These are phyloP conservation scores for Sceloporus tristichus DNA, from an alignment of 2,113 vertebrate species.

Conservation along the genomic window DNA sequence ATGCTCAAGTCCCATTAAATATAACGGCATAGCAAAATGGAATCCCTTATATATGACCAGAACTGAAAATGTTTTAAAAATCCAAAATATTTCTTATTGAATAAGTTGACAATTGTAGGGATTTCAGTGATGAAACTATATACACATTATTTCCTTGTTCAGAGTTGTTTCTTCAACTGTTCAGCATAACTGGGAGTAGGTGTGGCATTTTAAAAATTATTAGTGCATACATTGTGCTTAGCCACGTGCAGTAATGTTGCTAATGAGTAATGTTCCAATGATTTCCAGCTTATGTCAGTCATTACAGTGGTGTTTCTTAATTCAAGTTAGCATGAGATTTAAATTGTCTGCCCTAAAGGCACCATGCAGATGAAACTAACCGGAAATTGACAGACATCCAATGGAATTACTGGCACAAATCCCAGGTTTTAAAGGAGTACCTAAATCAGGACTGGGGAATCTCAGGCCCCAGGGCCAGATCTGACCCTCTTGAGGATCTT, in stretches of 20 bases:
- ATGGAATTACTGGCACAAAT: background rate
- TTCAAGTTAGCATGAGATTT: background rate
- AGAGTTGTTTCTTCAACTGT: background rate
- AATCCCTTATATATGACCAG: background rate
- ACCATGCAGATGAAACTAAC: background rate
- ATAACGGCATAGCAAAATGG: no score
- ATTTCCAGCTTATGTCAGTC: background rate
- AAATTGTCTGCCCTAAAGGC: background rate
- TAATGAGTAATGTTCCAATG: conserved; percentile 14
- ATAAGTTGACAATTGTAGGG: background rate
- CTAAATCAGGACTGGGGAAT: background rate
- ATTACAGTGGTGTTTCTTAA: background rate
- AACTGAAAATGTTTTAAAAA: background rate
- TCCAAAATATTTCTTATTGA: background rate
- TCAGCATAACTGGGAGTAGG: background rate
- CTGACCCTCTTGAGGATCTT: no score
- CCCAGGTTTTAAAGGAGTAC: background rate
- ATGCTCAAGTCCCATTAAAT: no score
- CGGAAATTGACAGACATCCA: background rate
- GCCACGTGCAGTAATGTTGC: background rate
- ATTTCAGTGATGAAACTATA: background rate
- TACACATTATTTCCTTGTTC: background rate
- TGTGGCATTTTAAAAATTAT: background rate
- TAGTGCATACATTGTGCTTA: background rate
- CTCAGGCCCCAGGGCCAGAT: no score